Conservation (phyloP, 2,113 vertebrate species). For the Clinocottus analis region DNA sequence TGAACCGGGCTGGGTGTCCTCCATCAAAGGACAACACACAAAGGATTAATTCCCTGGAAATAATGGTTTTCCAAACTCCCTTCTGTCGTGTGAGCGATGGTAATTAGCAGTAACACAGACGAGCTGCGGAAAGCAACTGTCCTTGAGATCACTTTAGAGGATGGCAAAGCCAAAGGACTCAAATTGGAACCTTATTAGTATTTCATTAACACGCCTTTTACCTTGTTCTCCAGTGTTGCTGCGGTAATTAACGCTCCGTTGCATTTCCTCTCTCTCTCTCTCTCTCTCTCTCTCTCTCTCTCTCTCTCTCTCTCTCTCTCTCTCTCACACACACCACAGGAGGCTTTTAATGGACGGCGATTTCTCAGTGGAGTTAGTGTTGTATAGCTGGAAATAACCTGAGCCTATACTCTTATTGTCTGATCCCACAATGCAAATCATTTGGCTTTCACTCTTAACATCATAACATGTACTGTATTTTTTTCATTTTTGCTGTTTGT, state of each 20-base stretch:
- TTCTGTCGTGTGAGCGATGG: constrained; percentile 70
- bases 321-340: constrained; percentile 52
- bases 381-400: constrained; percentile 44
- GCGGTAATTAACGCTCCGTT: constrained; percentile 77
- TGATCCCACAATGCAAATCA: constrained; percentile 7
- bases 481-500: constrained; percentile 16
- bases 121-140: constrained; percentile 63
- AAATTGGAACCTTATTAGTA: constrained; percentile 80
- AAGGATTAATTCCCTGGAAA: constrained; percentile 69
- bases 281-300: no score
- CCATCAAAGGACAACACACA: constrained; percentile 66
- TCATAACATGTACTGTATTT: constrained; percentile 12
- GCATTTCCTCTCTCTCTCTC: no score
- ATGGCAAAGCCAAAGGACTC: constrained; percentile 69
- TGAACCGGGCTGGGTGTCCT: constrained; percentile 60
- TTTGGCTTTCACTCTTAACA: constrained; percentile 14
- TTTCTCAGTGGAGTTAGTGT: constrained; percentile 39
- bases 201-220: constrained; percentile 83
- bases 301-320: no score
- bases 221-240: constrained; percentile 76
- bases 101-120: constrained; percentile 76
- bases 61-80: constrained; percentile 68
- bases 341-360: constrained; percentile 56
- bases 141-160: constrained; percentile 78
- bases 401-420: constrained; percentile 23